phyloP scores from a whole-genome alignment of 2,888 invertebrate genomes.

The Drosophila demipolita region DNA sequence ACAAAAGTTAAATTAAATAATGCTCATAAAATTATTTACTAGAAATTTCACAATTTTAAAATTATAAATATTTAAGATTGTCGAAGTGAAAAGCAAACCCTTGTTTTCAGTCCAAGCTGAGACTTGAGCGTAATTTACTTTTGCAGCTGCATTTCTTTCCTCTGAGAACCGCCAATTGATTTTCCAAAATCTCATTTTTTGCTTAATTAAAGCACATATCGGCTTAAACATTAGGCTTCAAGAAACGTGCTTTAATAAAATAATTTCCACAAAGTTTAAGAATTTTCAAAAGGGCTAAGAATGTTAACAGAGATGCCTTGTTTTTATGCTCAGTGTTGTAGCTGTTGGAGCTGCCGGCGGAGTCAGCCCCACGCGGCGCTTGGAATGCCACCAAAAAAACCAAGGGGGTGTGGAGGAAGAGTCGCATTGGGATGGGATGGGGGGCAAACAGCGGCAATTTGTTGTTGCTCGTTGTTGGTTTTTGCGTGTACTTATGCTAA shows the following conservation, averaged over 20 bases:
- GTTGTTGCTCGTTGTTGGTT: constrained; percentile 61
- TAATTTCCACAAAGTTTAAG: not conserved
- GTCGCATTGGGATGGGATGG: not conserved
- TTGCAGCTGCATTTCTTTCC: not conserved
- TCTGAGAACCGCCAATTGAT: not conserved
- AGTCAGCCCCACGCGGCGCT: constrained; percentile 71
- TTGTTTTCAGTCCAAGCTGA: not conserved
- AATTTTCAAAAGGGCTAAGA: not conserved
- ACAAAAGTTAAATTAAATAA: not conserved
- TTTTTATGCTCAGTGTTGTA: constrained; percentile 9
- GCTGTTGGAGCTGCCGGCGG: constrained; percentile 41
- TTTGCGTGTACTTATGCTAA: constrained; percentile 73
- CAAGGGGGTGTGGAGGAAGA: not conserved
- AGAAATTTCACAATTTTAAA: not conserved
- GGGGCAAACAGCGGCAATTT: constrained; percentile 58
- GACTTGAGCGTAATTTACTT: not conserved
- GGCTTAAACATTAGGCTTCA: not conserved
- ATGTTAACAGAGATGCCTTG: not conserved
- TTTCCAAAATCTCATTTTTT: not conserved
- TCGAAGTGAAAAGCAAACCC: not conserved
- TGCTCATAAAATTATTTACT: not conserved
- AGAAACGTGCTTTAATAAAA: not conserved
- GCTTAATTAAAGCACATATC: not conserved
- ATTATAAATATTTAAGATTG: not conserved
- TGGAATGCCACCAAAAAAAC: constrained; percentile 56